Evolutionary conservation across 2,113 vertebrate species (phyloP), one percentile per base, ranked within the genome.

Genomic region (Gyps fulvus): DNA sequence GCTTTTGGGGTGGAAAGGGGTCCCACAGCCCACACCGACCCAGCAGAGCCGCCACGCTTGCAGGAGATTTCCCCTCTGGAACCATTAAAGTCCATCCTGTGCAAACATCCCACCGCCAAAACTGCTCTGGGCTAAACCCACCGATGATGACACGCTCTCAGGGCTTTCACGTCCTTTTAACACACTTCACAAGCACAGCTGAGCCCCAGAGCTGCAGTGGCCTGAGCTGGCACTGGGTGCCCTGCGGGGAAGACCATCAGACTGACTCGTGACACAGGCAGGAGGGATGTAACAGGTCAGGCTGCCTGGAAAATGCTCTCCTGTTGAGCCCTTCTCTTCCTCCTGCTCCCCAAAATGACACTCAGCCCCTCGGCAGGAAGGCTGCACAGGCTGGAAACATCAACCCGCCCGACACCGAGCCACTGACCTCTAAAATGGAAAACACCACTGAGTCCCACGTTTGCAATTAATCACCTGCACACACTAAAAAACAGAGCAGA

Each of bases 371-470:
- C 2, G 0, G 58, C 72, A 84, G 42, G 59, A 62, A 59, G 25
- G 19, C 73, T 47, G 54, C 58, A 42, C 9, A 21, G 62, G 52
- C 7, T 66, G 71, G 76, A 54, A 93, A 63, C 12, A 10, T 5
- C 67, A 96, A 72, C n/a, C 88, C 2, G 2, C 58, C 31, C 0
- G 1, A 52, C 21, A 34, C 10, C 0, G 1, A 76, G 61, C 15
- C 52, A 20, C 23, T 11, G 45, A 90, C 11, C 27, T 86, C 67
- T 34, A 20, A 67, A 20, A 1, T 4, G 11, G 54, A 80, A 83
- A 91, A 72, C 0, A 0, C 13, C 27, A 22, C 65, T 1, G 10
- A 67, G 59, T 38, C 36, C 79, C 32, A 16, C 0, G 0, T 25
- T 63, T 18, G 29, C 65, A 25, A 59, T 59, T 81, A 34, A 80